Evolutionary conservation across 2,113 vertebrate species (phyloP), one percentile per base, ranked within the genome.

Genomic region (Myrmecobius fasciatus): DNA sequence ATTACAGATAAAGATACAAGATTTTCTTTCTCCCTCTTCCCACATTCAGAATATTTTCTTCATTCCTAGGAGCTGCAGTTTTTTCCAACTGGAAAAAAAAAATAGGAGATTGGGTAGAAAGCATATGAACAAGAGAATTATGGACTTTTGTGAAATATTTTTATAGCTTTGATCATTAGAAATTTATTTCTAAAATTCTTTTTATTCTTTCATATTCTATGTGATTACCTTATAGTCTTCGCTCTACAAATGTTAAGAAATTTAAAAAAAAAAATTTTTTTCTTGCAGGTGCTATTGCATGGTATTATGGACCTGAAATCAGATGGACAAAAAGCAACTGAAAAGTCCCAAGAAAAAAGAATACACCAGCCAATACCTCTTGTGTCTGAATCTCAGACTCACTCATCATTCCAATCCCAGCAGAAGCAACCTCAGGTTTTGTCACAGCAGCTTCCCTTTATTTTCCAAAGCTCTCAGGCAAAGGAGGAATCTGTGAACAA

Each of bases 401-500:
- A 98, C 97, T 98, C 98, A 97, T 97, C 98, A 98, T 98, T 99
- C 98, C 98, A 99, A 93, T 98, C 98, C 98, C 99, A 99, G 98
- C 98, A 98, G 98, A 98, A 99, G 97, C 98, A 98, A 98, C 98
- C 98, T 98, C 98, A 98, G 97, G 99, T 99, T 98, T 98, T 98
- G 98, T 98, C 99, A 98, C 99, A 99, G 98, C 98, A 99, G 97
- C 97, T 99, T 98, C 98, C 99, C 0, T 98, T 98, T 97, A 98
- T 99, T 98, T 99, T 99, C 98, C 98, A 98, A 98, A 99, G 98
- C 98, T 98, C 99, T 98, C 98, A 98, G 98, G 97, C 98, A 97
- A 98, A 98, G 98, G 99, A 99, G 98, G 99, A 99, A 96, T 98
- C 98, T 98, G 98, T 98, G 98, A 99, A 99, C 98, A 99, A 99